A percentile compares a stretch with the other conserved stretches of the same genome.
These are phyloP conservation scores for Polypterus bichir DNA, from an alignment of 2,113 vertebrate genomes.

Conservation along the genomic window DNA sequence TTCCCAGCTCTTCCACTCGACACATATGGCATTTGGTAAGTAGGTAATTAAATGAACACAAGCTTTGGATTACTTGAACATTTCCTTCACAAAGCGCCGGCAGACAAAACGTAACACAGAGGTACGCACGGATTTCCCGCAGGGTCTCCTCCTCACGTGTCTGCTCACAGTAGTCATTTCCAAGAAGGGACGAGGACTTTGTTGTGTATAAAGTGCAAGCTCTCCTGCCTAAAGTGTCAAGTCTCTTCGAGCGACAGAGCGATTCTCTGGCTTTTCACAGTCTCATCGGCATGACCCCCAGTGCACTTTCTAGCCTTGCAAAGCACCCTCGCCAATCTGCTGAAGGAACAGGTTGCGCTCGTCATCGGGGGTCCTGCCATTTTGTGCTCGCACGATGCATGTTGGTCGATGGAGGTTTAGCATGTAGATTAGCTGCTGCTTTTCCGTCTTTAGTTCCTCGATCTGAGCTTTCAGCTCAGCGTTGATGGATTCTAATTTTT, in stretches of 20 bases:
- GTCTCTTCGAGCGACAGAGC: too few species aligned
- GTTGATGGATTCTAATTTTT: conserved; percentile 89
- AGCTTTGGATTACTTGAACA: too few species aligned
- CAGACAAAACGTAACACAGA: too few species aligned
- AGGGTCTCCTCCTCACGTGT: too few species aligned
- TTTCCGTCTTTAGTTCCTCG: conserved; percentile 88
- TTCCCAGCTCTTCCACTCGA: too few species aligned
- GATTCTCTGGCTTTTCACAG: too few species aligned
- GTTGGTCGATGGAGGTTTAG: conserved; percentile 92
- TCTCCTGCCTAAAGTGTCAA: conserved; percentile 1
- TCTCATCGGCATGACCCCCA: background rate
- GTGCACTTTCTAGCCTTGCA: conserved; percentile 57
- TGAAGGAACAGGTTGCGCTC: conserved; percentile 91
- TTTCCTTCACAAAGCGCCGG: too few species aligned
- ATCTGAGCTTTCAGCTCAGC: conserved; percentile 91
- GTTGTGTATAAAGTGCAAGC: conserved; percentile 6
- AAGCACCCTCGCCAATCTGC: conserved; percentile 80
- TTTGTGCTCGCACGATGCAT: conserved; percentile 88
- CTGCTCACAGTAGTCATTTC: too few species aligned
- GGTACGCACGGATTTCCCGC: too few species aligned
- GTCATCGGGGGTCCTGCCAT: conserved; percentile 84
- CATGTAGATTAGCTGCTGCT: conserved; percentile 97
- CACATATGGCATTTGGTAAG: too few species aligned
- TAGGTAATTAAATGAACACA: too few species aligned
- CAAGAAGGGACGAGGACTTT: background rate